These are phyloP conservation scores for Stenotaenia linearis DNA, from an alignment of 2,888 invertebrate species.

Conservation along the genomic window DNA sequence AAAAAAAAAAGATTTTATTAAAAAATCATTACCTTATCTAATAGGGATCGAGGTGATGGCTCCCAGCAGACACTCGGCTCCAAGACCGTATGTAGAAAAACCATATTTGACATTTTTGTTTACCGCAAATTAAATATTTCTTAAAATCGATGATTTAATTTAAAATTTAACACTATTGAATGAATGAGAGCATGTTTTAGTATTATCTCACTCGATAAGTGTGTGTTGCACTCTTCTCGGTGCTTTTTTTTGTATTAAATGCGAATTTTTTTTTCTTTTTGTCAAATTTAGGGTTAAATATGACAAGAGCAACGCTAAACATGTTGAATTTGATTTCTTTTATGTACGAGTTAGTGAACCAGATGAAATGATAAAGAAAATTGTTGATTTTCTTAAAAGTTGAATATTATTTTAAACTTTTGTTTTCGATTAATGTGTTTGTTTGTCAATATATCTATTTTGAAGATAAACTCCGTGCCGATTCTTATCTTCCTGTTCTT, in stretches of 20 bases:
- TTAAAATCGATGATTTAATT: not conserved
- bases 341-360: not conserved
- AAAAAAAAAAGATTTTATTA: too few species aligned
- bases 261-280: too few species aligned
- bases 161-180: too few species aligned
- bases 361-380: too few species aligned
- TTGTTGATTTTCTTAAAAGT: too few species aligned
- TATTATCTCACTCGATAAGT: too few species aligned
- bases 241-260: too few species aligned
- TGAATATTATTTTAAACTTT: not conserved
- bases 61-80: not conserved
- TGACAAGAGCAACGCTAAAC: too few species aligned
- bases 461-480: not conserved
- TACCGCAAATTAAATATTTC: not conserved
- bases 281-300: too few species aligned
- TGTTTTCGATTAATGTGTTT: not conserved
- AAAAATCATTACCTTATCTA: too few species aligned
- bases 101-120: not conserved
- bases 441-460: not conserved
- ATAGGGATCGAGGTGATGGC: slow-evolving; percentile 12
- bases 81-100: slow-evolving; percentile 18
- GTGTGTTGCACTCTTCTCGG: too few species aligned
- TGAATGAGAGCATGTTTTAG: not conserved
- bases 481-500: too few species aligned
- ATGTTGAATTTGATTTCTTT: not conserved